Evolutionary conservation across 2,113 vertebrate genomes (phyloP).

Genomic region (Apeltes quadracus): DNA sequence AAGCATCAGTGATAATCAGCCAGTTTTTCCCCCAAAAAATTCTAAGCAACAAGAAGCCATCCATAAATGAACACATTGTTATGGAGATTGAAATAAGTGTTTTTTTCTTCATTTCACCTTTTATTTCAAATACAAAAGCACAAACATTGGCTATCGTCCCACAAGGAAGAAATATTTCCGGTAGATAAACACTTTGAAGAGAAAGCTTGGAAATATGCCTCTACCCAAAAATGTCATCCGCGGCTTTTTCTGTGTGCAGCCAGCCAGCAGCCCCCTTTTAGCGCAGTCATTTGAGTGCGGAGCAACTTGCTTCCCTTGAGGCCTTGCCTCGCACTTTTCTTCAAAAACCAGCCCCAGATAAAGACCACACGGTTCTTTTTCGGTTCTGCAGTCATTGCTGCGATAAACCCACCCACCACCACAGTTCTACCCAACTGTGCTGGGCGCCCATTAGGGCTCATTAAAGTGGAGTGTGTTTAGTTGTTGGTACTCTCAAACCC

Average conservation of each 20-base stretch:
- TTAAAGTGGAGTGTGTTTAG: slow-evolving; percentile 52
- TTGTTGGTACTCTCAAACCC: slow-evolving; percentile 53
- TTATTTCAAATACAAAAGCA: slow-evolving; percentile 66
- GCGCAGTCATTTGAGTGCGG: slow-evolving; percentile 51
- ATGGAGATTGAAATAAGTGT: no score
- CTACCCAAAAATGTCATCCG: slow-evolving; percentile 53
- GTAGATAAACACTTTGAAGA: slow-evolving; percentile 78
- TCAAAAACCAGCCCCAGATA: slow-evolving; percentile 58
- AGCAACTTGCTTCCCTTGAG: slow-evolving; percentile 59
- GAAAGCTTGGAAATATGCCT: slow-evolving; percentile 61
- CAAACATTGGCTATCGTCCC: slow-evolving; percentile 69
- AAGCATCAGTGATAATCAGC: slow-evolving; percentile 8
- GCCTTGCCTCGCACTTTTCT: slow-evolving; percentile 41
- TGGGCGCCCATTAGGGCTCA: slow-evolving; percentile 50
- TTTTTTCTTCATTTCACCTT: slow-evolving; percentile 70
- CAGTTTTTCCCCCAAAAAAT: slow-evolving; percentile 25
- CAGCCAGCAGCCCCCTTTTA: slow-evolving; percentile 52
- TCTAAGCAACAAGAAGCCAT: slow-evolving; percentile 23
- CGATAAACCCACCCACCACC: slow-evolving; percentile 55
- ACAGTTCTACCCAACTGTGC: slow-evolving; percentile 50
- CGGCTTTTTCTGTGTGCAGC: slow-evolving; percentile 57
- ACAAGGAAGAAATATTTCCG: slow-evolving; percentile 74
- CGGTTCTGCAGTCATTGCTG: slow-evolving; percentile 36
- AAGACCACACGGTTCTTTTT: slow-evolving; percentile 56
- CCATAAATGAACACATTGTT: slow-evolving; percentile 57